These are phyloP conservation scores for Drosophila seguyi DNA, from an alignment of 1,140 invertebrate species.

Conservation along the genomic window DNA sequence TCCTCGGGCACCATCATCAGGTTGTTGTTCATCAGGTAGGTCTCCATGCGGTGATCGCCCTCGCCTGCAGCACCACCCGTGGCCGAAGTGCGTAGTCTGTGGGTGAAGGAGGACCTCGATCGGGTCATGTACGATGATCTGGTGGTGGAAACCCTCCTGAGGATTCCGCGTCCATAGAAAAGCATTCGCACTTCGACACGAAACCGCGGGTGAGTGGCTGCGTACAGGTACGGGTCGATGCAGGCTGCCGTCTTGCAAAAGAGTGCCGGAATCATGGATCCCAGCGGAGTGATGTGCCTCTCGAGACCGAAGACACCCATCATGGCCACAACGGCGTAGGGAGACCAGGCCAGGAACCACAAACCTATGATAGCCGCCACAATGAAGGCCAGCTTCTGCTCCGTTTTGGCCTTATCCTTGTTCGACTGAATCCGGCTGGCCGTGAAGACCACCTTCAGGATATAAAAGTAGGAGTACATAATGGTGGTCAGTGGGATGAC, in stretches of 20 bases:
- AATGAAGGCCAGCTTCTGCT: constrained; percentile 88
- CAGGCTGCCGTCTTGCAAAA: constrained; percentile 91
- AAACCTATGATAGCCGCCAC: constrained; percentile 89
- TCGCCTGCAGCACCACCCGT: constrained; percentile 1
- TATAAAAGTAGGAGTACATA: constrained; percentile 89
- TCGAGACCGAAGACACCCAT: constrained; percentile 89
- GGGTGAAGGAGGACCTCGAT: constrained; percentile 70
- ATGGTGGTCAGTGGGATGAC: constrained; percentile 89
- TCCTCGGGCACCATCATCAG: constrained; percentile 80
- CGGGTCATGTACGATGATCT: constrained; percentile 75
- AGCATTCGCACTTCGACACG: constrained; percentile 86
- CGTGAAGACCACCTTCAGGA: constrained; percentile 88
- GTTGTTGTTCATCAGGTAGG: constrained; percentile 69
- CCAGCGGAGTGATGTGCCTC: constrained; percentile 88
- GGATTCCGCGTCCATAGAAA: constrained; percentile 60
- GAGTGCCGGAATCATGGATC: constrained; percentile 91
- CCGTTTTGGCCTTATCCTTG: constrained; percentile 89
- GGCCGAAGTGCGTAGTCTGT: constrained; percentile 47
- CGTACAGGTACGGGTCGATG: constrained; percentile 91
- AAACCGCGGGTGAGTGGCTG: constrained; percentile 90
- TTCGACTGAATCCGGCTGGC: constrained; percentile 86
- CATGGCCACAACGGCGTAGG: constrained; percentile 90
- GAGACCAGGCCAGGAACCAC: constrained; percentile 92
- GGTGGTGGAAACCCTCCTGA: constrained; percentile 68
- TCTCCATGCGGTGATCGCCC: constrained; percentile 50